phyloP scores from a whole-genome alignment of 2,113 vertebrate genomes.

The Sinocyclocheilus anophthalmus region DNA sequence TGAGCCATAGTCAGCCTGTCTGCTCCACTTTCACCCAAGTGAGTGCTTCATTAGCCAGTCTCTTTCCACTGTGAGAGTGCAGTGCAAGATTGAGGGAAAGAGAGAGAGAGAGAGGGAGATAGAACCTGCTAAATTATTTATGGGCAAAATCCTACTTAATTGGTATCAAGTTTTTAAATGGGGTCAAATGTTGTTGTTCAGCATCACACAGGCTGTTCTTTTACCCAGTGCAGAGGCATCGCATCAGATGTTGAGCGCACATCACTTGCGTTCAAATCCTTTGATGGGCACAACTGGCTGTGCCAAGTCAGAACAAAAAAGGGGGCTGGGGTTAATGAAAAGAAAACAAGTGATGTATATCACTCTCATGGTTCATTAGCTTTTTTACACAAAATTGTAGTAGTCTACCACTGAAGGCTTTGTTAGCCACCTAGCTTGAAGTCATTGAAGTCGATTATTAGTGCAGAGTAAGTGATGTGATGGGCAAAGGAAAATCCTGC shows the following conservation, averaged over 20 bases:
- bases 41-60: slow-evolving; percentile 81
- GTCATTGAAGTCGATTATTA: slow-evolving; percentile 69
- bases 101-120: background rate
- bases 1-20: slow-evolving; percentile 75
- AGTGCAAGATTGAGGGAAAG: slow-evolving; percentile 47
- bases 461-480: background rate
- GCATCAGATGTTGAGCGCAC: slow-evolving; percentile 38
- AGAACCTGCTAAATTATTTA: slow-evolving; percentile 77
- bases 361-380: slow-evolving; percentile 29
- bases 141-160: slow-evolving; percentile 77
- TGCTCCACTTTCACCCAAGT: slow-evolving; percentile 75
- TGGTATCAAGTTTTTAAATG: slow-evolving; percentile 84
- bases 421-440: slow-evolving; percentile 52
- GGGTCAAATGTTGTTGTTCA: slow-evolving; percentile 79
- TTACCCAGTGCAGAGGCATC: slow-evolving; percentile 48
- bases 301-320: slow-evolving; percentile 26
- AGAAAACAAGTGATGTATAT: slow-evolving; percentile 8
- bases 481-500: background rate
- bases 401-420: slow-evolving; percentile 23
- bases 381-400: slow-evolving; percentile 35
- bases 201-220: slow-evolving; percentile 66
- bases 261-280: slow-evolving; percentile 36
- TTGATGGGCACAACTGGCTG: slow-evolving; percentile 16
- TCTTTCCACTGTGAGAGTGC: slow-evolving; percentile 73
- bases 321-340: background rate